These are phyloP conservation scores for Aurelia aurita complex sp. Pacific DNA, from an alignment of 30 jellyfish, hydroid and myxozoan genomes.

Conservation along the genomic window DNA sequence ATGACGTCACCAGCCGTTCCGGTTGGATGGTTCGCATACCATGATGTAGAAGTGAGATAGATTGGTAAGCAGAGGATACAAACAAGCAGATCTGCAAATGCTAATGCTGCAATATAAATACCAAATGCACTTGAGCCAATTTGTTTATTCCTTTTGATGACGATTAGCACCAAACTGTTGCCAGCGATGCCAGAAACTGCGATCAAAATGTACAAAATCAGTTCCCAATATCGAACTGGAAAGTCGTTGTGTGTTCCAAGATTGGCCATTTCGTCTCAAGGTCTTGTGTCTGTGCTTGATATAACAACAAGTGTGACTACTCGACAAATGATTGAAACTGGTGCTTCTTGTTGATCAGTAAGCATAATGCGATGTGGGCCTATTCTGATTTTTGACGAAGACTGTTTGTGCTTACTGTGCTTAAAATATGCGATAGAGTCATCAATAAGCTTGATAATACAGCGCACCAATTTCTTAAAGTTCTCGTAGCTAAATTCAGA, in stretches of 20 bases:
- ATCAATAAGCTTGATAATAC: no score
- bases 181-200: slow-evolving; percentile 61
- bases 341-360: no score
- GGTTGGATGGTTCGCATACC: slow-evolving; percentile 59
- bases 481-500: no score
- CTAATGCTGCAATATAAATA: slow-evolving; percentile 57
- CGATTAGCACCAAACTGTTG: slow-evolving; percentile 46
- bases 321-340: no score
- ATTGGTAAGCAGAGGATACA: slow-evolving; percentile 64
- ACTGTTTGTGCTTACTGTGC: no score
- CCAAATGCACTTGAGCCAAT: slow-evolving; percentile 71
- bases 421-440: no score
- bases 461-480: no score
- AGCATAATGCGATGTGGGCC: no score
- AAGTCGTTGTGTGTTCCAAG: slow-evolving; percentile 54
- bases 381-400: no score
- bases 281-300: no score
- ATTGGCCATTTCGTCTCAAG: slow-evolving; percentile 19
- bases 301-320: no score
- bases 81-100: slow-evolving; percentile 62
- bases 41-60: slow-evolving; percentile 63
- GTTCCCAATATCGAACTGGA: slow-evolving; percentile 71
- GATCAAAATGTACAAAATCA: slow-evolving; percentile 30
- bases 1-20: slow-evolving; percentile 68
- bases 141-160: slow-evolving; percentile 18